Evolutionary conservation across 2,113 vertebrate species (phyloP).

Genomic region (Diadophis punctatus): DNA sequence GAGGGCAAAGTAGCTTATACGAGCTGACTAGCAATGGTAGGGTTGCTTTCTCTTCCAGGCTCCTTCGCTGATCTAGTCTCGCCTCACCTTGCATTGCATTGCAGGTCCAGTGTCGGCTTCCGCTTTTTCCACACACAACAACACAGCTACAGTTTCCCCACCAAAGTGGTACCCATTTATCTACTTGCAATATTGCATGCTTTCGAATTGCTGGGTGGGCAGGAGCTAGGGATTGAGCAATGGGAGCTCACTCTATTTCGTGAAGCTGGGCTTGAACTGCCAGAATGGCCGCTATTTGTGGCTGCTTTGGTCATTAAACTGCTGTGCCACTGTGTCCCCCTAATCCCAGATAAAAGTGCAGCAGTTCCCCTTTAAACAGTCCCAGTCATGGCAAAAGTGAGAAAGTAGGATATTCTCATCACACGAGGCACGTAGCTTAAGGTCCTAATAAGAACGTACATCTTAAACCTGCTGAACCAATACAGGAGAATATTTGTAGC

Average conservation of each 20-base stretch:
- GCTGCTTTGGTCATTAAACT: too few species aligned
- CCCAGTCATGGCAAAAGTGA: neutral
- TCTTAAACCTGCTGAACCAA: neutral
- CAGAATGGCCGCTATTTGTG: too few species aligned
- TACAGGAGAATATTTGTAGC: too few species aligned
- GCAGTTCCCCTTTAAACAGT: neutral
- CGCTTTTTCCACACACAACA: neutral
- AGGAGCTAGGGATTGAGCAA: neutral
- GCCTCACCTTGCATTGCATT: neutral
- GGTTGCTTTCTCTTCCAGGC: neutral
- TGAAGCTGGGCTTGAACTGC: too few species aligned
- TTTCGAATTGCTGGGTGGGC: neutral
- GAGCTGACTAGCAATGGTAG: neutral
- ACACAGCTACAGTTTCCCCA: neutral
- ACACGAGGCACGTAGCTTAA: neutral
- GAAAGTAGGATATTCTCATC: neutral
- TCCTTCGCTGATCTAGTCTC: neutral
- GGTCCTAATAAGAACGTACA: neutral
- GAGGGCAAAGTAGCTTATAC: neutral
- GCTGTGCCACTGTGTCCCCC: too few species aligned
- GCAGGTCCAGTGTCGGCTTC: neutral
- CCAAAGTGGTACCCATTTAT: neutral
- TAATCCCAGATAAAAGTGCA: too few species aligned
- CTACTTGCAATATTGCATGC: neutral
- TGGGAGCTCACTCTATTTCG: too few species aligned